Percentiles rank a stretch among this genome's conserved stretches.
Conservation (phyloP, 2,797 vertebrate genomes). For the Sebastes cheni region DNA sequence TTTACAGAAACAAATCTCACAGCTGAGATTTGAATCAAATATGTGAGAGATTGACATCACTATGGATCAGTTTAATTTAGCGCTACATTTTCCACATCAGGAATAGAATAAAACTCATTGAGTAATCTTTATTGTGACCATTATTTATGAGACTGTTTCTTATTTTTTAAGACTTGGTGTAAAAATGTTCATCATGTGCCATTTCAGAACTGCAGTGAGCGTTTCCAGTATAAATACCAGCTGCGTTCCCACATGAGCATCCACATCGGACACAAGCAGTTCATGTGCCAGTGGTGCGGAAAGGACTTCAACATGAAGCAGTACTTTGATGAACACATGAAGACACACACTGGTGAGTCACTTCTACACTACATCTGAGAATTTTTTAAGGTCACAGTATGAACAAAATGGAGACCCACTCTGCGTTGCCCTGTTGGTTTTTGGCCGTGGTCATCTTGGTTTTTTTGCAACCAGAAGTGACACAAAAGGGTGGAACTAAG, state of each 20-base stretch:
- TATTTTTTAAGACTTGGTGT: neutral
- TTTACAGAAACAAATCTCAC: neutral
- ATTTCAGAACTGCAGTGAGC: conserved; percentile 76
- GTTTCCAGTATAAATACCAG: conserved; percentile 98
- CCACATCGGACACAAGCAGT: conserved; percentile 98
- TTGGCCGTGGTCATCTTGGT: no score
- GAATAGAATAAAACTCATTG: neutral
- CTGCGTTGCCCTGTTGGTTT: no score
- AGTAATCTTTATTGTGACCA: neutral
- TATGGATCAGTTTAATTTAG: neutral
- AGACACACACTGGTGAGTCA: conserved; percentile 89
- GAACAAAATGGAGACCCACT: neutral
- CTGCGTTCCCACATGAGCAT: conserved; percentile 99
- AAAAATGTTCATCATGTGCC: conserved; percentile 1
- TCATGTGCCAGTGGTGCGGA: conserved; percentile 99
- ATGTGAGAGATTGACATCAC: neutral
- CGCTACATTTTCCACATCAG: neutral
- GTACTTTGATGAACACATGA: conserved; percentile 99
- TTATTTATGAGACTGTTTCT: neutral
- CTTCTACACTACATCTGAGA: neutral
- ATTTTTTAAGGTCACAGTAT: neutral
- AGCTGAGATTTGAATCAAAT: neutral
- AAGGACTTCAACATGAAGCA: conserved; percentile 99
- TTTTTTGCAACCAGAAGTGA: no score
- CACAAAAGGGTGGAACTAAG: no score